A percentile compares a stretch with the other conserved stretches of the same genome.
Conservation (phyloP, 1,140 invertebrate species). For the Tetraneura akinire region DNA sequence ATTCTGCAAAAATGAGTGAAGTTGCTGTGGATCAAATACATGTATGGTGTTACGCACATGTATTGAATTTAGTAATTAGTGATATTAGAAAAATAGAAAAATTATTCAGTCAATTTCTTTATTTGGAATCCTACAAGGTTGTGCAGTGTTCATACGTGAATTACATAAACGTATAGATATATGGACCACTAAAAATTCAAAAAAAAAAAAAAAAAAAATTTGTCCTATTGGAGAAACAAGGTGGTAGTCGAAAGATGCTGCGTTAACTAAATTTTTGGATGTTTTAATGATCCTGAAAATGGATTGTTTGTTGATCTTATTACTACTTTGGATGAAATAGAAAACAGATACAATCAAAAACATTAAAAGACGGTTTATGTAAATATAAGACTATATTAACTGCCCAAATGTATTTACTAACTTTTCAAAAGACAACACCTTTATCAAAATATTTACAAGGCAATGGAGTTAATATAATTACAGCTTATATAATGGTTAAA, state of each 20-base stretch:
- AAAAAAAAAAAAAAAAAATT: conserved; percentile 4
- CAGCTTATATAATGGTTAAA: neutral
- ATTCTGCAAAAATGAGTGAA: neutral
- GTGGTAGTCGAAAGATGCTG: neutral
- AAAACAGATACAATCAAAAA: no score
- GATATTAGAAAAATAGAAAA: neutral
- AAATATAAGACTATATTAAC: neutral
- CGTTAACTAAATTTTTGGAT: neutral
- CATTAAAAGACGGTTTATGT: neutral
- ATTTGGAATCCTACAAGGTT: neutral
- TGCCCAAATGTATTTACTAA: neutral
- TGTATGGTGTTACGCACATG: neutral
- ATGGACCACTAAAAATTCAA: neutral
- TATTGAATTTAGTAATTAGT: neutral
- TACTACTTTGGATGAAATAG: neutral
- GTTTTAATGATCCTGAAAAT: neutral
- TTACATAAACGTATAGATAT: neutral
- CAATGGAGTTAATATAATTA: neutral
- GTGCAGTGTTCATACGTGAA: neutral
- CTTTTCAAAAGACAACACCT: neutral
- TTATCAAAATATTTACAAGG: neutral
- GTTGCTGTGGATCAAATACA: neutral
- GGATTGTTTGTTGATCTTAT: neutral
- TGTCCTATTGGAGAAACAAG: neutral
- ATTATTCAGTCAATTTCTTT: neutral